phyloP scores from a whole-genome alignment of 1,140 invertebrate species.

The Lordiphosa stackelbergi region DNA sequence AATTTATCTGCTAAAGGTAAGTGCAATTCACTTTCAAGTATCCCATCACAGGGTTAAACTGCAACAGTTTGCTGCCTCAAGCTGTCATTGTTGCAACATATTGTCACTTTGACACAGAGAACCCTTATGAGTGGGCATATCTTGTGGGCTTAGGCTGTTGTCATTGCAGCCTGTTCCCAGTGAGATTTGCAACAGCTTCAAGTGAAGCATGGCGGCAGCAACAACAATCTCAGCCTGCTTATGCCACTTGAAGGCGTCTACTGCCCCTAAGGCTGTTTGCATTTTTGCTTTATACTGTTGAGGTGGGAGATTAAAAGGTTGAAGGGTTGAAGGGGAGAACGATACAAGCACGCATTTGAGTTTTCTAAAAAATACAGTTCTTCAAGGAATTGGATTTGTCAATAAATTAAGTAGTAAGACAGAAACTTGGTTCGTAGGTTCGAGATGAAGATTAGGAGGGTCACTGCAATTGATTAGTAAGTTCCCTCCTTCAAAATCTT shows the following conservation, averaged over 20 bases:
- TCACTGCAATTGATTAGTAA: too few relatives aligned
- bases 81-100: constrained; percentile 45
- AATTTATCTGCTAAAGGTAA: constrained; percentile 77
- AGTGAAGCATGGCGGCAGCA: constrained; percentile 45
- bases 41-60: constrained; percentile 5
- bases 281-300: constrained; percentile 21
- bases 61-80: constrained; percentile 2
- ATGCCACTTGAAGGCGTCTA: constrained; percentile 64
- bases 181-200: constrained; percentile 72
- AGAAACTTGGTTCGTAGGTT: too few relatives aligned
- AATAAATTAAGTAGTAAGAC: too few relatives aligned
- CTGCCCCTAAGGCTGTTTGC: constrained; percentile 53
- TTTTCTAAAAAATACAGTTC: too few relatives aligned
- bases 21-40: constrained; percentile 46
- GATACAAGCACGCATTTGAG: too few relatives aligned
- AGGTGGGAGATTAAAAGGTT: too few relatives aligned
- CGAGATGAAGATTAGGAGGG: too few relatives aligned
- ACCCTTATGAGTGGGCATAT: constrained; percentile 50
- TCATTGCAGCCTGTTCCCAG: constrained; percentile 50
- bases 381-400: too few relatives aligned
- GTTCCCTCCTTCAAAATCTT: too few relatives aligned
- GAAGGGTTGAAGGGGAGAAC: too few relatives aligned
- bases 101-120: constrained; percentile 74
- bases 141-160: constrained; percentile 24
- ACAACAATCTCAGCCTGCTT: constrained; percentile 51